These are phyloP conservation scores for Anabacerthia variegaticeps DNA, from an alignment of 2,797 vertebrate genomes.

Conservation along the genomic window DNA sequence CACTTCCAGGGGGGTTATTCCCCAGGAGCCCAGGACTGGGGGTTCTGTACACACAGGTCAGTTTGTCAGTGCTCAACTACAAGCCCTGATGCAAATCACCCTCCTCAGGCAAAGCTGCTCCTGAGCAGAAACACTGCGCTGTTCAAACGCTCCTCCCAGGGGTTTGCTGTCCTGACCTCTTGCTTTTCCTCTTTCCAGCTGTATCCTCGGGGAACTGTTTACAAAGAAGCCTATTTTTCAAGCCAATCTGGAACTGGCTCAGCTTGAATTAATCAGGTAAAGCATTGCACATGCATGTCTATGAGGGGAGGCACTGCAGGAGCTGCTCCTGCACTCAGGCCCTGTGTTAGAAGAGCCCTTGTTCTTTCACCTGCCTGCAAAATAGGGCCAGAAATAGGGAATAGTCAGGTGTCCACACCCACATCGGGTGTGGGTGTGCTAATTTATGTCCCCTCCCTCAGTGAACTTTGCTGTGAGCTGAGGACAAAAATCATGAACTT, in stretches of 20 bases:
- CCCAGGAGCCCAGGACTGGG: background rate
- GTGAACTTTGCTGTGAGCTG: background rate
- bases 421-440: accelerated
- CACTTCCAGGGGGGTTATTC: background rate
- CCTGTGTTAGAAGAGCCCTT: conserved; percentile 12
- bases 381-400: background rate
- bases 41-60: conserved; percentile 30
- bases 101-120: conserved; percentile 12
- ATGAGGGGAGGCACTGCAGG: background rate
- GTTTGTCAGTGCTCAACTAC: conserved; percentile 48
- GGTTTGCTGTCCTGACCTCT: conserved; percentile 66
- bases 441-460: background rate
- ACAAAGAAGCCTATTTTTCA: conserved; percentile 99
- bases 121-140: background rate
- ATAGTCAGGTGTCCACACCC: background rate
- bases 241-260: conserved; percentile 96
- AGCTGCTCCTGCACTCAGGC: background rate
- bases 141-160: conserved; percentile 13
- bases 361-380: background rate
- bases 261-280: conserved; percentile 98
- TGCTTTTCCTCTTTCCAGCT: conserved; percentile 80
- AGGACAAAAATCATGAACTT: background rate
- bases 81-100: conserved; percentile 51
- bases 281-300: conserved; percentile 40
- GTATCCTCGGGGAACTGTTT: conserved; percentile 97